phyloP scores from a whole-genome alignment of 2,113 vertebrate species.

The Channa maculata region DNA sequence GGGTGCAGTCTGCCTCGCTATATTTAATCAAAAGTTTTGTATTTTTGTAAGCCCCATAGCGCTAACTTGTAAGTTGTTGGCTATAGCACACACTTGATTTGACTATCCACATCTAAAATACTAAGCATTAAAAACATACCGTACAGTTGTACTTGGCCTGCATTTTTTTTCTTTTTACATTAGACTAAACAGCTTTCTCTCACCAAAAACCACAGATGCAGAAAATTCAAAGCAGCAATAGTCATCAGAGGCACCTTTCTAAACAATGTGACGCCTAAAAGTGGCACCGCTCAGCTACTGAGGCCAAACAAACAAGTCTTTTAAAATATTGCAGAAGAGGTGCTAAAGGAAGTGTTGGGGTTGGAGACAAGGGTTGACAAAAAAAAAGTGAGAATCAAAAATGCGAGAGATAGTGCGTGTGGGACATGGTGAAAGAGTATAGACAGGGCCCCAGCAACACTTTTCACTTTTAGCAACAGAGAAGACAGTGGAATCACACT shows the following conservation, averaged over 20 bases:
- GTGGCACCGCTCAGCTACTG: neutral
- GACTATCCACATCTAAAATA: neutral
- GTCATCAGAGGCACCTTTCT: neutral
- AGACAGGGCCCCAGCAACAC: conserved; percentile 58
- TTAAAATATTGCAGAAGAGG: conserved; percentile 19
- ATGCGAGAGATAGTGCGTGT: neutral
- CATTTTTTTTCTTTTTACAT: too few relatives aligned
- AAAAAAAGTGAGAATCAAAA: conserved; percentile 34
- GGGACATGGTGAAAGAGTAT: conserved; percentile 26
- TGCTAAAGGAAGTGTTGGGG: neutral
- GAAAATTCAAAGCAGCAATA: neutral
- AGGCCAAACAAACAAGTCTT: conserved; percentile 38
- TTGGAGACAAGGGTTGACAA: neutral
- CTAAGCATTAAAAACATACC: too few relatives aligned
- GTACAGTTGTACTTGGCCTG: too few relatives aligned
- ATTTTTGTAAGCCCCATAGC: neutral
- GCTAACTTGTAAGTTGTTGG: neutral
- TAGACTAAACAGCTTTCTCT: neutral
- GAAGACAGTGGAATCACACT: conserved; percentile 43
- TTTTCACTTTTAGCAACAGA: conserved; percentile 48
- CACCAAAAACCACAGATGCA: conserved; percentile 1
- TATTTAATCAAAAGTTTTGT: conserved; percentile 46
- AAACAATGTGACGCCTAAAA: conserved; percentile 7
- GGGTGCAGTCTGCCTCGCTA: conserved; percentile 19
- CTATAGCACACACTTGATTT: conserved; percentile 1